Conservation (phyloP, 2,797 vertebrate genomes). For the Cottoperca gobio region DNA sequence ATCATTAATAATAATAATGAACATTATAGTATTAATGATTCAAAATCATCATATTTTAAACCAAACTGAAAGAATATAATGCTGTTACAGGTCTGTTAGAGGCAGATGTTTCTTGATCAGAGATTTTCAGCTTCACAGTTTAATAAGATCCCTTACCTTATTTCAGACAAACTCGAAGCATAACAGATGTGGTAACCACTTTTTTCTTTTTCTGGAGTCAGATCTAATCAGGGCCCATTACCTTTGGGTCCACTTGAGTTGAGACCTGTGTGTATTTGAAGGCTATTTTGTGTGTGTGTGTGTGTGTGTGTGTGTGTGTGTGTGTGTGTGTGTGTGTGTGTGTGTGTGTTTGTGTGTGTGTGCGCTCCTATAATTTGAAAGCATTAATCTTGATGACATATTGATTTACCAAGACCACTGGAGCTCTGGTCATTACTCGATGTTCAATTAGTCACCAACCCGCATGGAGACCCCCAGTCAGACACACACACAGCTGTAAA, state of each 20-base stretch:
- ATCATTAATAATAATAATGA: not conserved
- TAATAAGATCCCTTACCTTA: not conserved
- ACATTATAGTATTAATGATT: not conserved
- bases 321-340: too few relatives aligned
- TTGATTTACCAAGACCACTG: not conserved
- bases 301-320: too few relatives aligned
- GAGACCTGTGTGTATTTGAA: too few relatives aligned
- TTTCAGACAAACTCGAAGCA: not conserved
- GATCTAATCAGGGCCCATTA: not conserved
- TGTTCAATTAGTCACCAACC: not conserved
- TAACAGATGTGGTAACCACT: too few relatives aligned
- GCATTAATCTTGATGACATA: not conserved
- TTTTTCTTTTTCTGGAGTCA: not conserved
- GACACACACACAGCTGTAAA: not conserved
- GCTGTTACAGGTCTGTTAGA: not conserved
- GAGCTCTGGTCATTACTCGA: not conserved
- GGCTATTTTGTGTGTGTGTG: too few relatives aligned
- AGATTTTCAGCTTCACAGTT: not conserved
- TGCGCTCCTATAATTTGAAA: constrained; percentile 19
- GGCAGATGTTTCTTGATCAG: too few relatives aligned
- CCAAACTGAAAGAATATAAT: not conserved
- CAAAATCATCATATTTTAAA: not conserved
- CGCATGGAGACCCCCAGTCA: not conserved
- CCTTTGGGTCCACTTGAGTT: too few relatives aligned
- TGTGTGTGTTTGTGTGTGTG: too few relatives aligned